Percentiles rank a stretch among this genome's conserved stretches.
phyloP scores from a whole-genome alignment of 2,113 vertebrate species.

The Ranitomeya imitator region DNA sequence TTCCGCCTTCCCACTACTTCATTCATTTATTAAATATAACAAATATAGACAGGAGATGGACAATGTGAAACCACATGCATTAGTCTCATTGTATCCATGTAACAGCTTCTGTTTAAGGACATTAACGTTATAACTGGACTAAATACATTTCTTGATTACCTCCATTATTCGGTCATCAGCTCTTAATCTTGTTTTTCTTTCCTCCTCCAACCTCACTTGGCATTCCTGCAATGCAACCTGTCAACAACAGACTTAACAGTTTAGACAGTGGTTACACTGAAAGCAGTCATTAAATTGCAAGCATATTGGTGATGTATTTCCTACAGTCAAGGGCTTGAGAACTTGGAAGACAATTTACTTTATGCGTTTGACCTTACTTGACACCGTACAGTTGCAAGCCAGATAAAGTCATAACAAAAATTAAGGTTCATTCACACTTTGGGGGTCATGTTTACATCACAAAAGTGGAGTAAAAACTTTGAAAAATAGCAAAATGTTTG shows the following conservation, averaged over 20 bases:
- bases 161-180: constrained; percentile 80
- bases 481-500: too few relatives aligned
- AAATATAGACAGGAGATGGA: background rate
- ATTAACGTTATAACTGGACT: background rate
- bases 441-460: too few relatives aligned
- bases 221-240: constrained; percentile 87
- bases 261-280: background rate
- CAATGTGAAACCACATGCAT: background rate
- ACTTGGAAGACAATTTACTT: background rate
- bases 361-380: background rate
- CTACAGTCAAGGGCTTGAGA: background rate
- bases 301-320: background rate
- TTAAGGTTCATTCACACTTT: too few relatives aligned
- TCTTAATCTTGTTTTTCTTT: constrained; percentile 80
- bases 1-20: too few relatives aligned
- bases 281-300: background rate
- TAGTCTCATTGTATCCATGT: background rate
- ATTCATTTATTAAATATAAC: background rate
- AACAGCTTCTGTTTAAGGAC: background rate
- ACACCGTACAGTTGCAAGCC: background rate
- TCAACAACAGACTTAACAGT: background rate
- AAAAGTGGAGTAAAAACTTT: too few relatives aligned
- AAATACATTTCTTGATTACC: constrained; percentile 68
- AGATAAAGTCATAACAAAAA: background rate
- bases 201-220: constrained; percentile 78